A percentile compares a stretch with the other conserved stretches of the same genome.
phyloP scores from a whole-genome alignment of 1,140 invertebrate species.

The Meloidogyne exigua region DNA sequence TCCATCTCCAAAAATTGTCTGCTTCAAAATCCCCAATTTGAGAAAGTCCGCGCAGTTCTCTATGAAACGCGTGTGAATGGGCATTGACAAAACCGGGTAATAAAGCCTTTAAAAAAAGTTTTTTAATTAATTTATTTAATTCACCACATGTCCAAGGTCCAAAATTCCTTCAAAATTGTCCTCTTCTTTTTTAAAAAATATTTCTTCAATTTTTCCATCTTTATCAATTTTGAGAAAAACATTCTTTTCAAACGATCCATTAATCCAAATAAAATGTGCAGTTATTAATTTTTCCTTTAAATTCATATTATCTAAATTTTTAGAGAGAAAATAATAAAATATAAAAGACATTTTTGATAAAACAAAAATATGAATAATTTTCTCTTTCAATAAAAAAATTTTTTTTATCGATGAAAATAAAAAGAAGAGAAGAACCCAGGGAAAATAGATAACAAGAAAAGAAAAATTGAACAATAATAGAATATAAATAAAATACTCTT shows the following conservation, averaged over 20 bases:
- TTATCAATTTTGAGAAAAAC: constrained; percentile 8
- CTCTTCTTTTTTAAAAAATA: neutral
- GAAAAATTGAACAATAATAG: no score
- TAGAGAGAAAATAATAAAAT: no score
- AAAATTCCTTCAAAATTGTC: neutral
- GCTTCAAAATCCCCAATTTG: constrained; percentile 34
- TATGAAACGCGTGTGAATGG: constrained; percentile 62
- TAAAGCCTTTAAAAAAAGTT: constrained; percentile 33
- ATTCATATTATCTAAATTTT: neutral
- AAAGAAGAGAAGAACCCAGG: no score
- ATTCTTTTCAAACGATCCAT: constrained; percentile 20
- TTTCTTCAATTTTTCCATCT: constrained; percentile 27
- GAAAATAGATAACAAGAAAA: no score
- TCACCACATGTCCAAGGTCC: neutral
- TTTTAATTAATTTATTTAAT: neutral
- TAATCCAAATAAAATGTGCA: constrained; percentile 30
- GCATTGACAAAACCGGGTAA: constrained; percentile 60
- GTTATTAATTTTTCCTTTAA: constrained; percentile 24
- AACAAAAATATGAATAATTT: no score
- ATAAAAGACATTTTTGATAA: no score
- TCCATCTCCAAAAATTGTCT: constrained; percentile 61
- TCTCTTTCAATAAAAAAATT: no score
- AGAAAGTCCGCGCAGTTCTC: constrained; percentile 50
- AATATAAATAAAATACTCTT: no score
- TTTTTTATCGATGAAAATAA: no score